phyloP scores from a whole-genome alignment of 2,888 invertebrate genomes.

The Amphipyra berbera region DNA sequence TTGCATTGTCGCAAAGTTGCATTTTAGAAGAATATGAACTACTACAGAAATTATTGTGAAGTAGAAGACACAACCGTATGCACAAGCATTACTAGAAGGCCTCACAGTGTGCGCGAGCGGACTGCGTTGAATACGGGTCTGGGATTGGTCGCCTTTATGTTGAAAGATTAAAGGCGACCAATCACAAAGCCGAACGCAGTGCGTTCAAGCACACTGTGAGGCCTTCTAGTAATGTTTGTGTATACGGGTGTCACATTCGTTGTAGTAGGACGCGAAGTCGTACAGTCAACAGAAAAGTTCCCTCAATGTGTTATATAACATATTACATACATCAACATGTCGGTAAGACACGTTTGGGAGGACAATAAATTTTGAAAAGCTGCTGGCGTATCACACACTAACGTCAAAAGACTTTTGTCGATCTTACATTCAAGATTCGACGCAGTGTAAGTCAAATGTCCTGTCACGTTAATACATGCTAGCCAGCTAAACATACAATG shows the following conservation, averaged over 20 bases:
- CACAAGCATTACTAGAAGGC: too few species aligned
- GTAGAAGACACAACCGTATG: too few species aligned
- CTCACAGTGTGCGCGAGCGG: too few species aligned
- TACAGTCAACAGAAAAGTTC: slow-evolving; percentile 39
- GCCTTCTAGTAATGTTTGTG: too few species aligned
- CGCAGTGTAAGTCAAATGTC: not conserved
- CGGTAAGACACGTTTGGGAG: slow-evolving; percentile 55
- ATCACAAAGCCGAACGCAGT: too few species aligned
- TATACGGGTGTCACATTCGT: not conserved
- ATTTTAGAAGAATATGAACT: too few species aligned
- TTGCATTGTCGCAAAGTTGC: too few species aligned
- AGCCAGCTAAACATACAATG: slow-evolving; percentile 49
- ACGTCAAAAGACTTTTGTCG: not conserved
- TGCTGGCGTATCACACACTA: slow-evolving; percentile 25
- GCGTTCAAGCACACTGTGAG: too few species aligned
- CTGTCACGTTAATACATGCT: slow-evolving; percentile 15
- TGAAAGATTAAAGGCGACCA: too few species aligned
- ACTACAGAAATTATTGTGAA: too few species aligned
- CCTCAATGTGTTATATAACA: slow-evolving; percentile 61
- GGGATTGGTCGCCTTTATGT: too few species aligned
- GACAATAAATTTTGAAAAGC: slow-evolving; percentile 54
- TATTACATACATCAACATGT: slow-evolving; percentile 57
- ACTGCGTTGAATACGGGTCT: too few species aligned
- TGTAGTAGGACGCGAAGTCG: not conserved
- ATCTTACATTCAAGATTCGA: not conserved